A percentile compares a stretch with the other conserved stretches of the same genome.
These are phyloP conservation scores for Cryptoblepharus egeriae DNA, from an alignment of 2,797 vertebrate genomes.

Conservation along the genomic window DNA sequence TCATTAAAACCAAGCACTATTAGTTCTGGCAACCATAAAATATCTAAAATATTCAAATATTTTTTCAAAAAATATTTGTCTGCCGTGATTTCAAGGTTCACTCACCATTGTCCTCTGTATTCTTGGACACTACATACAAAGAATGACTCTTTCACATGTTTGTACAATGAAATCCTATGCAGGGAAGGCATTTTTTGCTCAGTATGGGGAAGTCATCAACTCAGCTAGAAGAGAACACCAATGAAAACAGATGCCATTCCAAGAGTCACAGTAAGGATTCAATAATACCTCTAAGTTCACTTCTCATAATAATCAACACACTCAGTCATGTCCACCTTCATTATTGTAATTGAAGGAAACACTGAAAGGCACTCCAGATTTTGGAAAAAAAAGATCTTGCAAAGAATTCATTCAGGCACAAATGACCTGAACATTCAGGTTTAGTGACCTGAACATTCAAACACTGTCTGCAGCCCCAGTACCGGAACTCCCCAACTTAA, in stretches of 20 bases:
- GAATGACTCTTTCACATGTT: background rate
- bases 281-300: constrained; percentile 22
- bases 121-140: constrained; percentile 33
- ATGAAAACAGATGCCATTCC: constrained; percentile 14
- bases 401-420: background rate
- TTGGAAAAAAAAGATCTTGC: background rate
- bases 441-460: background rate
- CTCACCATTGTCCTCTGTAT: constrained; percentile 30
- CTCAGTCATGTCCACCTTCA: constrained; percentile 11
- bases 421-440: background rate
- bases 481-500: too few relatives aligned
- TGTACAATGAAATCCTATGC: constrained; percentile 39
- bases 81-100: constrained; percentile 22
- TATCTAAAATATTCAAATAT: constrained; percentile 18
- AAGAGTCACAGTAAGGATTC: constrained; percentile 14
- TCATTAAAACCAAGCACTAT: constrained; percentile 16
- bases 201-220: constrained; percentile 17
- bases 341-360: constrained; percentile 27
- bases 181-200: constrained; percentile 4
- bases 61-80: constrained; percentile 16
- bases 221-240: constrained; percentile 1
- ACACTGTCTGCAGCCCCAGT: background rate
- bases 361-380: background rate
- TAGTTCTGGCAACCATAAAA: constrained; percentile 18
- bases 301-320: constrained; percentile 9